These are phyloP conservation scores for Cisticola juncidis DNA, from an alignment of 2,113 vertebrate species.

Conservation along the genomic window DNA sequence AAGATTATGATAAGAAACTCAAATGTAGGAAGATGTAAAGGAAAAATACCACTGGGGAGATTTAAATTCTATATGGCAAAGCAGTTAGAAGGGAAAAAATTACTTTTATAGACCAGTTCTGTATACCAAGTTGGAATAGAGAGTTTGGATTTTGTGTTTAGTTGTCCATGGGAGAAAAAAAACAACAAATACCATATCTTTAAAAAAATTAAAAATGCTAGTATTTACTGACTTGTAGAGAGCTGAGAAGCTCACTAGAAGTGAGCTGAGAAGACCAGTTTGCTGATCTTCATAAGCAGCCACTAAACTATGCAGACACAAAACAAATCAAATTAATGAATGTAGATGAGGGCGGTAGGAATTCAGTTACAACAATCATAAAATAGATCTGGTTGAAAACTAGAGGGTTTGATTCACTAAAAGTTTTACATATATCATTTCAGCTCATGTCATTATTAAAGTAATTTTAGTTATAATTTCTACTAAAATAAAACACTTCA, in stretches of 20 bases:
- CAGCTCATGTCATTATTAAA: background rate
- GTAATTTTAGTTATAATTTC: background rate
- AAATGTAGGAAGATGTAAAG: background rate
- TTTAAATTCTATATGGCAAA: background rate
- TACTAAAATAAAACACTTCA: background rate
- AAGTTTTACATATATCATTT: background rate
- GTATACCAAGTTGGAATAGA: fast-evolving
- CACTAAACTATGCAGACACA: background rate
- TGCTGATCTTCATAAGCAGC: background rate
- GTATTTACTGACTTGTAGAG: background rate
- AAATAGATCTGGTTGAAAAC: background rate
- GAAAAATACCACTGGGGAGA: background rate
- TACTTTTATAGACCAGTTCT: background rate
- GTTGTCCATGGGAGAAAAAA: background rate
- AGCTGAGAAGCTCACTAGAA: no score
- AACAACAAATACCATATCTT: background rate
- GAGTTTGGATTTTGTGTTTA: background rate
- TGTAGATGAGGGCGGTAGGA: background rate
- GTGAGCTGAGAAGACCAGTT: background rate
- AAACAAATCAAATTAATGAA: background rate
- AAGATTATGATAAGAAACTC: background rate
- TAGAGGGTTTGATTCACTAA: background rate
- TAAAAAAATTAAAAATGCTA: background rate
- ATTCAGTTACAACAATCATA: background rate
- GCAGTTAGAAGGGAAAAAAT: background rate